These are phyloP conservation scores for Epinotia ramella DNA, from an alignment of 2,888 invertebrate species.

Conservation along the genomic window DNA sequence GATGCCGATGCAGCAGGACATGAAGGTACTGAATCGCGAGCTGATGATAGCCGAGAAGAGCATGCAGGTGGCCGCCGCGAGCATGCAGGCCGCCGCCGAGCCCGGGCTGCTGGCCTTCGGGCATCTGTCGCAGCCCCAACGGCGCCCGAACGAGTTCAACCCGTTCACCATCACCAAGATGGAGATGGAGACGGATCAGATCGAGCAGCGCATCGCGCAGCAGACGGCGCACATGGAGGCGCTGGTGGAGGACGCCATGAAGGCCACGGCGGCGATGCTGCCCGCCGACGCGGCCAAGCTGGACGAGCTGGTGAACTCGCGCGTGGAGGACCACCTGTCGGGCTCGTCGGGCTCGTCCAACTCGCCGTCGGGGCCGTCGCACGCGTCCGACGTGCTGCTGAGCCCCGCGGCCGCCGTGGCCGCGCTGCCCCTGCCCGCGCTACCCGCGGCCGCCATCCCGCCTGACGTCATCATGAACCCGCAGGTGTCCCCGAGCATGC, in stretches of 20 bases:
- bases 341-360: conserved; percentile 75
- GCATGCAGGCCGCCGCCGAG: conserved; percentile 54
- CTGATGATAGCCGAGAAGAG: conserved; percentile 66
- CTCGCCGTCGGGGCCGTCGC: conserved; percentile 56
- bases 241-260: conserved; percentile 79
- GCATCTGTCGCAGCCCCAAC: conserved; percentile 49
- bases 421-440: conserved; percentile 60
- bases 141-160: conserved; percentile 61
- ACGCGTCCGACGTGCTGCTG: conserved; percentile 66
- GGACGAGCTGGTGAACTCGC: conserved; percentile 82
- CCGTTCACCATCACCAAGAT: conserved; percentile 75
- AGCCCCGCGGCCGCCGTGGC: conserved; percentile 64
- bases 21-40: conserved; percentile 69
- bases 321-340: conserved; percentile 76
- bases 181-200: conserved; percentile 70
- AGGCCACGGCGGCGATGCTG: conserved; percentile 76
- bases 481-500: conserved; percentile 86
- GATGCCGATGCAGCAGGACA: conserved; percentile 53
- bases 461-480: conserved; percentile 84
- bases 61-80: conserved; percentile 56
- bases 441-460: conserved; percentile 61
- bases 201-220: conserved; percentile 71
- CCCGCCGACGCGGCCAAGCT: conserved; percentile 69
- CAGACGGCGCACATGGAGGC: conserved; percentile 81
- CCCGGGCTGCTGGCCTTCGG: conserved; percentile 66